Conservation (phyloP, 2,797 vertebrate genomes). For the Acridotheres tristis region DNA sequence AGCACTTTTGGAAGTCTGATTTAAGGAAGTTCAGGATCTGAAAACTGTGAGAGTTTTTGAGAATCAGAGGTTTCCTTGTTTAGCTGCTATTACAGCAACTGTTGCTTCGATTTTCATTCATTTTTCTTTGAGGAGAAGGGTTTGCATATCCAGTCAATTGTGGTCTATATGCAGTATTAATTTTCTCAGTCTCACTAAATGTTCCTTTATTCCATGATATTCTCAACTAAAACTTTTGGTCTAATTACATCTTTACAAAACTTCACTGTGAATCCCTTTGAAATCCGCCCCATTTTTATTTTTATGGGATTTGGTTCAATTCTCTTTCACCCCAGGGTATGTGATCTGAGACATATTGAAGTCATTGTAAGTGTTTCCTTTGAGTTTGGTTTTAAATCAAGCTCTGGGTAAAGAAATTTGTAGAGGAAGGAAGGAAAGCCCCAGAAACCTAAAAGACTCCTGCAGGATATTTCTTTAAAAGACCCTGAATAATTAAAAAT, state of each 20-base stretch:
- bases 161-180: background rate
- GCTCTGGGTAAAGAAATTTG: conserved; percentile 12
- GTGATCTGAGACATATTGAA: conserved; percentile 10
- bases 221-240: background rate
- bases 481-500: conserved; percentile 5
- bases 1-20: background rate
- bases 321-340: background rate
- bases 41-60: background rate
- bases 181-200: background rate
- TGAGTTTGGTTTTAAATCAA: conserved; percentile 25
- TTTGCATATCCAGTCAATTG: background rate
- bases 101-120: background rate
- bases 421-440: conserved; percentile 32
- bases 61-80: background rate
- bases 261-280: background rate
- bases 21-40: background rate
- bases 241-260: conserved; percentile 3
- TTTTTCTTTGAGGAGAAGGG: background rate
- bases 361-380: conserved; percentile 27
- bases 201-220: background rate
- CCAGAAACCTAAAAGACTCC: conserved; percentile 2
- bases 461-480: background rate
- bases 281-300: background rate
- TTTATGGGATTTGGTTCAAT: background rate
- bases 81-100: background rate